Evolutionary conservation across 1,140 invertebrate genomes (phyloP).

Genomic region (Berghia stephanieae): DNA sequence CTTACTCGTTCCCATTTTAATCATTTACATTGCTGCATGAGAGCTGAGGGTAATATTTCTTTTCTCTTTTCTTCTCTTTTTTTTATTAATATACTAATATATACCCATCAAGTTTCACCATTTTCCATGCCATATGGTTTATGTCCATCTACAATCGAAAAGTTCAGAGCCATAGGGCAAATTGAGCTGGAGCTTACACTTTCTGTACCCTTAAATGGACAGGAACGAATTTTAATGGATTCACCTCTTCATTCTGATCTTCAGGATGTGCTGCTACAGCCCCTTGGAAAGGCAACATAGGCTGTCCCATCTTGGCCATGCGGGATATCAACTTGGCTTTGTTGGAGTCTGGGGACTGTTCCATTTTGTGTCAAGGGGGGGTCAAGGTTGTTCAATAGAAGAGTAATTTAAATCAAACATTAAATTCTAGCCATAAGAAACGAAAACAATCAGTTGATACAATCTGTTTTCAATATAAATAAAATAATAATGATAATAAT

Average conservation of each 20-base stretch:
- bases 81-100: not conserved
- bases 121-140: not conserved
- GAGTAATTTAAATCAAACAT: not conserved
- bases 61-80: not conserved
- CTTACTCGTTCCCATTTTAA: too few relatives aligned
- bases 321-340: conserved; percentile 67
- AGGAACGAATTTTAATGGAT: conserved; percentile 24
- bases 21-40: too few relatives aligned
- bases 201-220: not conserved
- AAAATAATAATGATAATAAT: not conserved
- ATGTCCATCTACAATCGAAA: not conserved
- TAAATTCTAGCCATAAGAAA: not conserved
- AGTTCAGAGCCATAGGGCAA: not conserved
- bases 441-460: not conserved
- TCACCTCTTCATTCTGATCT: conserved; percentile 49
- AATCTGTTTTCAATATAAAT: not conserved
- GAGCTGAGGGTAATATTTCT: not conserved
- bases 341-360: conserved; percentile 49
- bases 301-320: conserved; percentile 68
- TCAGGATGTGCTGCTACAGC: conserved; percentile 44
- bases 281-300: conserved; percentile 63
- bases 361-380: conserved; percentile 8
- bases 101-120: not conserved
- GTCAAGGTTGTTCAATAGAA: not conserved
- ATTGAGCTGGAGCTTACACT: not conserved